phyloP scores from a whole-genome alignment of 2,797 vertebrate species.

The Echiichthys vipera region DNA sequence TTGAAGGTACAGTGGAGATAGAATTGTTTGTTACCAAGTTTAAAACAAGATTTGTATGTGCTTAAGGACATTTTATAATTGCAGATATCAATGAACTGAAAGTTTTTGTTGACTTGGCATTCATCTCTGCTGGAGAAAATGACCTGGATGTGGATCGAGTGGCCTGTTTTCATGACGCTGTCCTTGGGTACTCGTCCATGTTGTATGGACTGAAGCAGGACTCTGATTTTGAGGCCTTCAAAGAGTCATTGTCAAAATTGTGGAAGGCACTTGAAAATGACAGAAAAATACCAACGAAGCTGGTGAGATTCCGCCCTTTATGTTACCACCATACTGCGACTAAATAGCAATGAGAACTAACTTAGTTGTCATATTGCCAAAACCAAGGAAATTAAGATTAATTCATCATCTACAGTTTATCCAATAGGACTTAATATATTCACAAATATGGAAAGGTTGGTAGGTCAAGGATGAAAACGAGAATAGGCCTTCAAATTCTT shows the following conservation, averaged over 20 bases:
- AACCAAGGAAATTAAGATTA: not conserved
- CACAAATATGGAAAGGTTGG: not conserved
- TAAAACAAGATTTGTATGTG: not conserved
- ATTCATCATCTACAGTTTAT: not conserved
- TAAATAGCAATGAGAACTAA: not conserved
- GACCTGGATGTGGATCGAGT: conserved; percentile 93
- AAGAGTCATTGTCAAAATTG: conserved; percentile 81
- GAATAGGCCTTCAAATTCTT: not conserved
- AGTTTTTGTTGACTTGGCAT: conserved; percentile 93
- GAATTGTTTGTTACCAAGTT: not conserved
- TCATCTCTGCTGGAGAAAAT: conserved; percentile 93
- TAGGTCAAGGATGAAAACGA: not conserved
- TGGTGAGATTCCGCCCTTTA: conserved; percentile 79
- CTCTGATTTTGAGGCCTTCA: conserved; percentile 81
- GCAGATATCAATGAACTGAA: conserved; percentile 91
- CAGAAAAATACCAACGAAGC: conserved; percentile 83
- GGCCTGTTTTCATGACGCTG: conserved; percentile 90
- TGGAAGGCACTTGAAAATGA: conserved; percentile 92
- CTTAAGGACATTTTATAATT: not conserved
- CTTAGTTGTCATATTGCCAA: not conserved
- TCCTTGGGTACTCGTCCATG: conserved; percentile 89
- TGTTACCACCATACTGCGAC: not conserved
- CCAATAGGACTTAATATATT: not conserved
- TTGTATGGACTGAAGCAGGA: conserved; percentile 84
- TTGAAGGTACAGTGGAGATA: conserved; percentile 31